Evolutionary conservation across 2,888 invertebrate species (phyloP).

Genomic region (Brachynemurus nebulosus): DNA sequence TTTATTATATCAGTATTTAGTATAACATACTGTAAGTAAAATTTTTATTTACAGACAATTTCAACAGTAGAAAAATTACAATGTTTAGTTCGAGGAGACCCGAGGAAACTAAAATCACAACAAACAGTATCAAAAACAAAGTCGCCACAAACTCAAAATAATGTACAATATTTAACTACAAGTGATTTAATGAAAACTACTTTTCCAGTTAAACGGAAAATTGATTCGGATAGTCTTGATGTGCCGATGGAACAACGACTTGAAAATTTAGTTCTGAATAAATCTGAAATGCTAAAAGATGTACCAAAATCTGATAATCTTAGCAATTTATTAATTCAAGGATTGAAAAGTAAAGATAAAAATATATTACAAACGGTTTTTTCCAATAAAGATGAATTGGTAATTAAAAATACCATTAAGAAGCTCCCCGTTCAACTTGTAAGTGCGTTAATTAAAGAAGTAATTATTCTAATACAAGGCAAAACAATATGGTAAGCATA

Average conservation of each 20-base stretch:
- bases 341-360: constrained; percentile 72
- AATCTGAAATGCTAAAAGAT: constrained; percentile 31
- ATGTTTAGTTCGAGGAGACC: constrained; percentile 33
- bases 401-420: constrained; percentile 60
- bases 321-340: constrained; percentile 68
- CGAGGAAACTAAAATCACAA: constrained; percentile 25
- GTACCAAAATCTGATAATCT: constrained; percentile 54
- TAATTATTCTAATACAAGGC: constrained; percentile 50
- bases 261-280: constrained; percentile 60
- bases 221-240: constrained; percentile 33
- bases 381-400: constrained; percentile 44
- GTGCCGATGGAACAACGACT: constrained; percentile 73
- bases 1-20: constrained; percentile 3
- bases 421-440: constrained; percentile 65
- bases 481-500: constrained; percentile 52
- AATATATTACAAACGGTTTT: constrained; percentile 60
- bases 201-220: constrained; percentile 26
- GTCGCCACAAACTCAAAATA: constrained; percentile 30
- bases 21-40: constrained; percentile 1
- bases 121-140: constrained; percentile 30
- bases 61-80: constrained; percentile 31
- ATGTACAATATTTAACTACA: constrained; percentile 36
- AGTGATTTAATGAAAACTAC: constrained; percentile 24
- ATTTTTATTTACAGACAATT: constrained; percentile 19
- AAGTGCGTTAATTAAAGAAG: constrained; percentile 54